Evolutionary conservation across 2,113 vertebrate genomes (phyloP), one percentile per base, ranked within the genome.

Genomic region (Pterocles burchelli): DNA sequence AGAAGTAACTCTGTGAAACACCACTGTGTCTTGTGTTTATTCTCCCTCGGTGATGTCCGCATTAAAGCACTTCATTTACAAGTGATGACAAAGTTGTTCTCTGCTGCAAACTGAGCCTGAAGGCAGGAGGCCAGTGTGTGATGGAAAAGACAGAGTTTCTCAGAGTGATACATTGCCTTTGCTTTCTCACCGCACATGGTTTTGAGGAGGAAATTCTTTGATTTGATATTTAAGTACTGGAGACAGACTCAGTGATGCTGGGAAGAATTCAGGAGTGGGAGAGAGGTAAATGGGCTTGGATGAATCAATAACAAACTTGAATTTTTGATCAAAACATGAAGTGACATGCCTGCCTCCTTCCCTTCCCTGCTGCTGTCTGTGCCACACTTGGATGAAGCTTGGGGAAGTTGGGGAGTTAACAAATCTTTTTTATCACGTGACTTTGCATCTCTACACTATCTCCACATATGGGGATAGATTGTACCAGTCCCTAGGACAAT

Each of bases 81-180:
- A 92, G 58, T 58, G 93, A 89, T 87, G 94, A 93, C 88, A 92
- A 93, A 91, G 84, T 87, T 84, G 67, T 88, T 90, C 79, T 90
- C 65, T 92, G 76, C 80, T 87, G 83, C 51, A 88, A 96, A 77
- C 83, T 82, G 77, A 88, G 90, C 84, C 91, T 80, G 75, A 76
- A 96, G 91, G 76, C 70, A 83, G 51, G 79, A 95, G 67, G 55
- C 48, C 80, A 94, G 59, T 9, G 38, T 76, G 66, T 82, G 76
- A 91, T 75, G 41, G 90, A 88, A 85, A 93, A 77, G 58, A 46
- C 29, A 13, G 55, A 68, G n/a, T 67, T 94, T 82, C 83, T 89
- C 46, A 88, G 65, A 90, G 72, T 0, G 0, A 85, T 77, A 66
- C 65, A 8, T 70, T 73, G 65, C 59, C 61, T 96, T 94, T 88